phyloP scores from a whole-genome alignment of 92 coral and sea anemone genomes.

The Siderastrea radians region DNA sequence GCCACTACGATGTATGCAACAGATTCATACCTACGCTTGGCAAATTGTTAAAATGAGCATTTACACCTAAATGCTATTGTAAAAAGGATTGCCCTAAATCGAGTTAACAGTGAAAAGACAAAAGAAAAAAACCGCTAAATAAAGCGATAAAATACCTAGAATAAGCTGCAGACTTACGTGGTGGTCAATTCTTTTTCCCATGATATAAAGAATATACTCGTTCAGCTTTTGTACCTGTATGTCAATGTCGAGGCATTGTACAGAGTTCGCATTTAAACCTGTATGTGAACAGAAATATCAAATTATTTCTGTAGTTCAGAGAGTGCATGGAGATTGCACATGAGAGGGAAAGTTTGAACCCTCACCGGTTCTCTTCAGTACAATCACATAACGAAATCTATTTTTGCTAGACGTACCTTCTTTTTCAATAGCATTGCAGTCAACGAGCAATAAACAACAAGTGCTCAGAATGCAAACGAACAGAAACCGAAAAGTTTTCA shows the following conservation, averaged over 20 bases:
- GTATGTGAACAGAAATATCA: neutral
- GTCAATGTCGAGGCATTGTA: neutral
- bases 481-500: neutral
- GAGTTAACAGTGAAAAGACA: no score
- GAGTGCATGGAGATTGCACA: neutral
- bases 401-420: neutral
- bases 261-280: neutral
- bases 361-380: neutral
- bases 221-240: neutral
- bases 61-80: no score
- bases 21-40: no score
- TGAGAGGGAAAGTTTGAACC: neutral
- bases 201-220: neutral
- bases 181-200: neutral
- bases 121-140: neutral
- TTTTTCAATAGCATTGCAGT: neutral
- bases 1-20: no score
- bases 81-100: no score
- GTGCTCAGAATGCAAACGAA: neutral
- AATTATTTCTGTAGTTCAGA: no score
- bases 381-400: no score
- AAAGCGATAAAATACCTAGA: neutral
- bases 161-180: neutral
- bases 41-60: no score
- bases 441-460: neutral